Base-by-base conservation (phyloP, 1,140 invertebrate species). In the Hylaeus anthracinus region DNA sequence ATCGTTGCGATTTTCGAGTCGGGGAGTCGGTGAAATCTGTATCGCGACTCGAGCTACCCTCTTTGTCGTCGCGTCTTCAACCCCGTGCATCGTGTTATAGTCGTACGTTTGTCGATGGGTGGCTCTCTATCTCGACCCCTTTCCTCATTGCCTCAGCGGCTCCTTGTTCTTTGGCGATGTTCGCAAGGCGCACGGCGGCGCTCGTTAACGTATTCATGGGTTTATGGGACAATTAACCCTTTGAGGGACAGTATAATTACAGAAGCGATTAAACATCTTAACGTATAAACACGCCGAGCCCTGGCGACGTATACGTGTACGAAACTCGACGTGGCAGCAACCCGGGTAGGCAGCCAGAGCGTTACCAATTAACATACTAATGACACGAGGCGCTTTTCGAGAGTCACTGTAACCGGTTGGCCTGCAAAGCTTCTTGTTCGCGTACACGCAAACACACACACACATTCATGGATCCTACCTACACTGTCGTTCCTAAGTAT, bases 231-330 rank as follows among this genome's bases (percentile, higher is more conserved):
- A 92, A 93, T 93, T 93, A 93, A 93, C 91, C 92, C 92, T 93
- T 93, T 93, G 93, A 93, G 90, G 92, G 93, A 93, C 93, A 93
- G 93, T 93, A 93, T 93, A 93, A 93, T 93, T 93, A 93, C 90
- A 91, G 92, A 92, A 92, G 91, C 92, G 92, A 94, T 94, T 94
- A 93, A 94, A 92, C 92, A 92, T 93, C 92, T 93, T 91, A 92
- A 91, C 92, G 91, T 92, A 92, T 92, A 92, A 93, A 93, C 92
- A 91, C 90, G 83, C 72, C 82, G 85, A 72, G 82, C 74, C 78
- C 75, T 72, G 63, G 79, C 55, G 73, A 82, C 79, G 80, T 88
- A 80, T 86, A 80, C 77, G 86, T 87, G 60, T 82, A 77, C 82
- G 87, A 86, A 79, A 89, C 83, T 83, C 88, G 88, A 87, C 53